Base-by-base conservation (phyloP, 2,113 vertebrate genomes). In the Meriones unguiculatus region DNA sequence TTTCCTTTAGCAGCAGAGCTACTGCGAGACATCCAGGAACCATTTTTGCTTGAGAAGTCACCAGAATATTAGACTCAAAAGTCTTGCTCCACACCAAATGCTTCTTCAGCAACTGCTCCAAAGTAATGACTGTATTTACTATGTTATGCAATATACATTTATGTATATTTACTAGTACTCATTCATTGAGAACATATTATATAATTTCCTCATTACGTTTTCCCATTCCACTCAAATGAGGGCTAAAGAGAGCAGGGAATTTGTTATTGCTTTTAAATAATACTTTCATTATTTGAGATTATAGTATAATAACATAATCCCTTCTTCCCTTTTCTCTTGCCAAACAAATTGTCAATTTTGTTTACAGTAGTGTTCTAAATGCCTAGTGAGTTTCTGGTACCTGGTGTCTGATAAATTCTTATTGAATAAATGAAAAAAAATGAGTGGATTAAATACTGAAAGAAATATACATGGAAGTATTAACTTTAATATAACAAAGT, bases 21-120 rank as follows among this genome's bases (percentile, higher is more conserved):
- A 77, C 78, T 69, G 52, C 35, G 87, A 96, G 77, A 72, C 77
- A 25, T 90, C 91, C 7, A 87, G 94, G 11, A 92, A 72, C 59
- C 81, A 89, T 88, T 90, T 69, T 81, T 72, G 80, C 20, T 59
- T 85, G 2, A 57, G 54, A 75, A 67, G 0, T 28, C 94, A 95
- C 69, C 35, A 86, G n/a, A 86, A 32, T 9, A 7, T 4, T 15
- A 2, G 24, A 14, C 10, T 10, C 11, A 15, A 17, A 75, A 4
- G 1, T 41, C 1, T 11, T 57, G 15, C 35, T 25, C 25, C 15
- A 28, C 15, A 5, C 54, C 12, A 72, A 64, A 57, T 50, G 25
- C 85, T 80, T 54, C 70, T 25, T 70, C 4, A 25, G 35, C 3
- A 38, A 11, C 2, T 9, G 62, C 0, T 11, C 30, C 14, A 5